Evolutionary conservation across 2,888 invertebrate genomes (phyloP), one percentile per base, ranked within the genome.

Genomic region (Tortrix viridana): DNA sequence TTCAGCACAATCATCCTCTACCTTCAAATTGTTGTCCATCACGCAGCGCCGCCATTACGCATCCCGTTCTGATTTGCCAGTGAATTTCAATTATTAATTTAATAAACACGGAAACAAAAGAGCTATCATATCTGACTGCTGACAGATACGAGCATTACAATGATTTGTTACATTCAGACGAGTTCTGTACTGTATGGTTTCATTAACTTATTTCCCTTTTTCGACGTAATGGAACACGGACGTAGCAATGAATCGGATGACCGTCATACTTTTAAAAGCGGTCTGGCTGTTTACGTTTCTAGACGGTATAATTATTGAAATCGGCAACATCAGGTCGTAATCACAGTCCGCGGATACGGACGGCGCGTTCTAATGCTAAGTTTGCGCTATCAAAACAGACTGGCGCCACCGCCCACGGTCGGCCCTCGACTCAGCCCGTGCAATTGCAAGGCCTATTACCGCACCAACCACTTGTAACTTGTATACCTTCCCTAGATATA

Each of bases 41-140:
- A 54, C 44, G 41, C 55, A 48, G 47, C 48, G 37, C 47, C 26
- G 32, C 19, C 44, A 26, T 54, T 43, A 26, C 57, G 57, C 41
- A 16, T 47, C 72, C 73, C 74, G 76, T 74, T 76, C 74, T 74
- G 74, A 77, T 81, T 74, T 77, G 81, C 78, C 80, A 77, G 74
- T 82, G 74, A 79, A 83, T 85, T 88, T 82, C 86, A 86, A 88
- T 86, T 85, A 86, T 80, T 74, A 85, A 85, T 87, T 85, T 79
- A 82, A 84, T 84, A 84, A 85, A 82, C 80, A 81, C 74, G 74
- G 69, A 71, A 74, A 81, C 69, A 72, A 71, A 72, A 68, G 65
- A 81, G 74, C 71, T 75, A 75, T 81, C 75, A 80, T 84, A 80
- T 80, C 74, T 74, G 76, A 69, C 77, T 73, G 79, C 69, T 74